These are phyloP conservation scores for Apeira syringaria DNA, from an alignment of 2,888 invertebrate species.

Conservation along the genomic window DNA sequence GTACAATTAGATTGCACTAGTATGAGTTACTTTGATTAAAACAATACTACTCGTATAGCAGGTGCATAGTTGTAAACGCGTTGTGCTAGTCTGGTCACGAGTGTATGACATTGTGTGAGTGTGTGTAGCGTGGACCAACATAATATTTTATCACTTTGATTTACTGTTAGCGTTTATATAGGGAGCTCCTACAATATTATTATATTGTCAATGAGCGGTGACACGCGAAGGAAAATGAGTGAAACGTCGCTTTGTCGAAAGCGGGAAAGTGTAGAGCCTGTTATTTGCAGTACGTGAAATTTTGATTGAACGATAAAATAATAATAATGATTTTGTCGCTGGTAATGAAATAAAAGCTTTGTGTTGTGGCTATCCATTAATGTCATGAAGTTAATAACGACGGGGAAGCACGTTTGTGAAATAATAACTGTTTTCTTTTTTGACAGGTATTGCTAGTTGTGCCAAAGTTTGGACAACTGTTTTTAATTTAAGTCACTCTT, in stretches of 20 bases:
- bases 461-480: too few relatives aligned
- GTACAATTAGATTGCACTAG: too few relatives aligned
- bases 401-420: neutral
- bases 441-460: too few relatives aligned
- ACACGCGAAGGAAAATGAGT: constrained; percentile 27
- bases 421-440: neutral
- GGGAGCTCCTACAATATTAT: constrained; percentile 5
- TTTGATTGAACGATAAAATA: constrained; percentile 22
- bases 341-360: constrained; percentile 8
- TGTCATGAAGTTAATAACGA: neutral
- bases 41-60: too few relatives aligned
- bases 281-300: constrained; percentile 8
- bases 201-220: constrained; percentile 23
- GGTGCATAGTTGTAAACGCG: too few relatives aligned
- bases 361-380: constrained; percentile 1
- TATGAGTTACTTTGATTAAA: too few relatives aligned
- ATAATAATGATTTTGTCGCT: constrained; percentile 18
- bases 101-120: too few relatives aligned
- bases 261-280: constrained; percentile 18
- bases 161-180: constrained; percentile 5
- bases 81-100: too few relatives aligned
- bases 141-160: too few relatives aligned
- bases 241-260: constrained; percentile 15
- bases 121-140: neutral
- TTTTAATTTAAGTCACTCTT: too few relatives aligned